These are phyloP conservation scores for Stomorhina lunata DNA, from an alignment of 2,888 invertebrate genomes.

Conservation along the genomic window DNA sequence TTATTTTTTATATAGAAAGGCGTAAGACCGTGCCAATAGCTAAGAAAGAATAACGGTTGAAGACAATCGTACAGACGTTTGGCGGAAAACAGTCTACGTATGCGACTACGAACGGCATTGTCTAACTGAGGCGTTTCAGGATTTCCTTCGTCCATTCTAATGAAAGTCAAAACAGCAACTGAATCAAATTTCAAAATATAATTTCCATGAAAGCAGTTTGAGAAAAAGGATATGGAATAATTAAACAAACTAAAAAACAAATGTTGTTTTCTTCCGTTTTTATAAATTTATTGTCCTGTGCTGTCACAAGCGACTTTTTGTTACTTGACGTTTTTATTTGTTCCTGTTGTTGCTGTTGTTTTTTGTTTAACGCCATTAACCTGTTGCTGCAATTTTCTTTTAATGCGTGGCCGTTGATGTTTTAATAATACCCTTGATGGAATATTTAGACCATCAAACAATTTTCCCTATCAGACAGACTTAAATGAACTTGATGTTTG, in stretches of 20 bases:
- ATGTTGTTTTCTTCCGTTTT: neutral
- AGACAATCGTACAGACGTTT: constrained; percentile 75
- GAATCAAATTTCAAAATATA: constrained; percentile 31
- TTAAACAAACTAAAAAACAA: neutral
- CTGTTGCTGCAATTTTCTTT: constrained; percentile 24
- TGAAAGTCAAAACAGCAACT: constrained; percentile 70
- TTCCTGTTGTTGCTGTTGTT: neutral
- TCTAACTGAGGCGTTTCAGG: constrained; percentile 39
- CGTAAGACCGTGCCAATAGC: constrained; percentile 75
- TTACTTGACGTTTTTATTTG: too few relatives aligned
- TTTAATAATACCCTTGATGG: constrained; percentile 20
- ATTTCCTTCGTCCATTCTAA: constrained; percentile 67
- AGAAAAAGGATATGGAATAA: neutral
- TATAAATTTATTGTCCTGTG: neutral
- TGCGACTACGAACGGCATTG: constrained; percentile 53
- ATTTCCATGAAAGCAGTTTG: constrained; percentile 36
- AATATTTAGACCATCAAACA: constrained; percentile 18
- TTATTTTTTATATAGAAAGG: constrained; percentile 73
- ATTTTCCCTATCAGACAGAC: neutral
- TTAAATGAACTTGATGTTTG: neutral
- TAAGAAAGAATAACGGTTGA: constrained; percentile 74
- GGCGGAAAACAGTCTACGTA: constrained; percentile 72
- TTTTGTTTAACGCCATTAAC: neutral
- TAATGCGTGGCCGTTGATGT: constrained; percentile 8
- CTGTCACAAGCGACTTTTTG: too few relatives aligned